Evolutionary conservation across 1,140 invertebrate genomes (phyloP).

Genomic region (Antheraea mylitta): DNA sequence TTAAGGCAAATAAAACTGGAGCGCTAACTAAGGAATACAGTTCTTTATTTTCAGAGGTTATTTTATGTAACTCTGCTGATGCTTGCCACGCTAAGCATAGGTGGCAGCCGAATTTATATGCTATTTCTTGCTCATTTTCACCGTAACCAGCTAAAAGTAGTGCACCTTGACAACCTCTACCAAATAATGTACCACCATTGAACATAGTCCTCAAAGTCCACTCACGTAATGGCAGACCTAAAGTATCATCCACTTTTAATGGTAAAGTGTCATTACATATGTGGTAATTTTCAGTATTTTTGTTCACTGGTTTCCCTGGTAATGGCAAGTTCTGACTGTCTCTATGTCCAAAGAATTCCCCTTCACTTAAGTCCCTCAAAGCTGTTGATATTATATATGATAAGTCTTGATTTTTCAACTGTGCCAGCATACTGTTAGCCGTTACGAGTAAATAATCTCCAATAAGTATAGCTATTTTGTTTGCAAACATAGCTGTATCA

Average conservation of each 20-base stretch:
- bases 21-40: conserved; percentile 83
- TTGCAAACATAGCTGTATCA: conserved; percentile 85
- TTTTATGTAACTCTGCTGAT: conserved; percentile 79
- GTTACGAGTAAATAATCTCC: conserved; percentile 93
- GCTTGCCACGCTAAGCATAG: conserved; percentile 91
- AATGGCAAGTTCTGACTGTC: conserved; percentile 88
- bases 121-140: conserved; percentile 82
- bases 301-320: conserved; percentile 79
- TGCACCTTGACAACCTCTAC: conserved; percentile 90
- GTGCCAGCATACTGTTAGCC: conserved; percentile 89
- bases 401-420: conserved; percentile 85
- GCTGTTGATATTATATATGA: conserved; percentile 91
- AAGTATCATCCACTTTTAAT: conserved; percentile 74
- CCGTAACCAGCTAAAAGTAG: conserved; percentile 86
- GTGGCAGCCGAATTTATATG: conserved; percentile 91
- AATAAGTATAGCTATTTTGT: conserved; percentile 94
- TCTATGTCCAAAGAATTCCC: conserved; percentile 89
- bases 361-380: conserved; percentile 89
- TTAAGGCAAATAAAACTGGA: conserved; percentile 89
- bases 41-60: conserved; percentile 74
- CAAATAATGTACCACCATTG: conserved; percentile 87
- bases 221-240: conserved; percentile 84
- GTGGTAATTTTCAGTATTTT: conserved; percentile 40
- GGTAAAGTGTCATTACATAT: conserved; percentile 59
- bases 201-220: conserved; percentile 90